phyloP scores from a whole-genome alignment of 2,888 invertebrate species.

The Lepidochitona cinerea region DNA sequence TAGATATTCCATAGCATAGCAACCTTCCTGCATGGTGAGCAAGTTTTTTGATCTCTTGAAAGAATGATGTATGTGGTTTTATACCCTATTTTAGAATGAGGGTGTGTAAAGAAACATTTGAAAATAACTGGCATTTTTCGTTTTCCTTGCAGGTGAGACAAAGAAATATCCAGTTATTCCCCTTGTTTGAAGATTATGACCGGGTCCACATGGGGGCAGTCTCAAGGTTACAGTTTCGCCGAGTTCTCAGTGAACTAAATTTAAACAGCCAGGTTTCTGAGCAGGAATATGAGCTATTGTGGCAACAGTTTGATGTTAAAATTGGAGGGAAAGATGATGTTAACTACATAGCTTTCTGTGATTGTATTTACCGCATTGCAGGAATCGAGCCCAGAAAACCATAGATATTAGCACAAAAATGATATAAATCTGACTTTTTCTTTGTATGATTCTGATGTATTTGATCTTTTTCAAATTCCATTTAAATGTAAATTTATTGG shows the following conservation, averaged over 20 bases:
- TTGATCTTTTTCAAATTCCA: too few relatives aligned
- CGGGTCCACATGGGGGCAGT: conserved; percentile 69
- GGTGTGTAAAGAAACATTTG: too few relatives aligned
- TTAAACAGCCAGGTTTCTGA: conserved; percentile 64
- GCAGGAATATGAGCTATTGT: conserved; percentile 62
- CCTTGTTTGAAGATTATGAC: conserved; percentile 71
- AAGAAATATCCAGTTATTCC: conserved; percentile 68
- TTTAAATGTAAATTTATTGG: too few relatives aligned
- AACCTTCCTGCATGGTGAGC: too few relatives aligned
- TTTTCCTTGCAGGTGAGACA: conserved; percentile 62
- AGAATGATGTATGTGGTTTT: too few relatives aligned
- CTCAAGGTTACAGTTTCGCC: conserved; percentile 67
- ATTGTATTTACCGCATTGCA: conserved; percentile 60
- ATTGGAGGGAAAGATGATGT: conserved; percentile 65
- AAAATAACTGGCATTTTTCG: neutral
- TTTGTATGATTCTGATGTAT: too few relatives aligned
- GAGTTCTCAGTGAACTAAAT: conserved; percentile 68
- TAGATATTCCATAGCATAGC: too few relatives aligned
- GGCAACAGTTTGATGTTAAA: conserved; percentile 65
- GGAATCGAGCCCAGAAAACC: conserved; percentile 63
- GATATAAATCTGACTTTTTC: too few relatives aligned
- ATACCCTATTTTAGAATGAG: too few relatives aligned
- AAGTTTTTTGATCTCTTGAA: too few relatives aligned
- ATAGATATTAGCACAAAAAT: conserved; percentile 26
- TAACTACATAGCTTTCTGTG: conserved; percentile 67